phyloP scores from a whole-genome alignment of 2,113 vertebrate species.

The Anas platyrhynchos region DNA sequence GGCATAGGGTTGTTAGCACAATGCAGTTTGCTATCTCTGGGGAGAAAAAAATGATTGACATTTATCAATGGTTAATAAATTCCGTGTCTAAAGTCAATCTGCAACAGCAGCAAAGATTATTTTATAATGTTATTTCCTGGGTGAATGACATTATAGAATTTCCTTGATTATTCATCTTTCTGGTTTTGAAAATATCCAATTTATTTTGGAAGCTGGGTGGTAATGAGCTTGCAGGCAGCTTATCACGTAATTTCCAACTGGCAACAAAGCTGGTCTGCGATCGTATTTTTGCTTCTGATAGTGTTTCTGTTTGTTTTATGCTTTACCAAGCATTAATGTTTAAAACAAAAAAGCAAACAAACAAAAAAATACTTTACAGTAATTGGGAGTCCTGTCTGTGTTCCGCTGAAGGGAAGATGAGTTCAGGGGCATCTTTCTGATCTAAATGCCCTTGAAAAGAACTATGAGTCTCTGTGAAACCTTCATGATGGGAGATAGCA shows the following conservation, averaged over 20 bases:
- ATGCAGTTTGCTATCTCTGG: background rate
- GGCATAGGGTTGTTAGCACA: background rate
- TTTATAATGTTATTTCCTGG: constrained; percentile 4
- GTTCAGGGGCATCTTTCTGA: background rate
- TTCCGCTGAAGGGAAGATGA: background rate
- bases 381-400: background rate
- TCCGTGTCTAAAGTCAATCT: background rate
- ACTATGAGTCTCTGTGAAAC: background rate
- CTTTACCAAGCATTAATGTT: background rate
- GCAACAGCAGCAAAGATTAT: background rate
- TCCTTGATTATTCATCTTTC: constrained; percentile 28
- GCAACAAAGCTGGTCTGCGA: background rate
- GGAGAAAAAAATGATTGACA: background rate
- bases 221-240: constrained; percentile 15
- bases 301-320: background rate
- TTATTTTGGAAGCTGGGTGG: background rate
- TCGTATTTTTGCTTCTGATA: background rate
- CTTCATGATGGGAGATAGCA: background rate
- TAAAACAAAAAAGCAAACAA: background rate
- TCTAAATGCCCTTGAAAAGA: background rate
- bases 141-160: constrained; percentile 18
- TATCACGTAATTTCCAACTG: background rate
- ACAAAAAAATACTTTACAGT: background rate
- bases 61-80: constrained; percentile 41
- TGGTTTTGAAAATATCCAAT: background rate